Conservation (phyloP, 2,113 vertebrate species). For the Arothron firmamentum region DNA sequence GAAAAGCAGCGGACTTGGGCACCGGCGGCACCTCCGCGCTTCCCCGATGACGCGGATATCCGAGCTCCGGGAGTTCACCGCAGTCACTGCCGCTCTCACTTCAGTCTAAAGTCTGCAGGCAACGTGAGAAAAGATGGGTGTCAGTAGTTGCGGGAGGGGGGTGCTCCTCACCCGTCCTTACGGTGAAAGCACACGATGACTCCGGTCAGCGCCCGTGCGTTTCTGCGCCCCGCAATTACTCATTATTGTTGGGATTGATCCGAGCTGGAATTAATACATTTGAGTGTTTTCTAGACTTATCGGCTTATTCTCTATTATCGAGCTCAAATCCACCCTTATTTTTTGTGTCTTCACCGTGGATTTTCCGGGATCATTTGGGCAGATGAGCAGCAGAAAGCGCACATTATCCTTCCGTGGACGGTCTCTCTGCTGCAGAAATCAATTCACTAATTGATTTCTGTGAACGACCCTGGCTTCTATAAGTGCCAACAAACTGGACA, state of each 20-base stretch:
- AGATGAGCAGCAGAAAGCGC: constrained; percentile 31
- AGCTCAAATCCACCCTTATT: constrained; percentile 58
- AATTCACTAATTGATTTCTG: constrained; percentile 51
- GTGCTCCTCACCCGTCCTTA: not conserved
- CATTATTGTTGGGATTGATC: constrained; percentile 52
- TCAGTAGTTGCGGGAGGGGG: not conserved
- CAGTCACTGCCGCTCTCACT: constrained; percentile 15
- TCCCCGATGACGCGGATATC: not conserved
- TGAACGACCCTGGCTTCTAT: constrained; percentile 6
- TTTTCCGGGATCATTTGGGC: constrained; percentile 53
- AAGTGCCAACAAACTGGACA: constrained; percentile 20
- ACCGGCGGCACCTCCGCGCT: constrained; percentile 1
- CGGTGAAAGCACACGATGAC: constrained; percentile 9
- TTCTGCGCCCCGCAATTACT: constrained; percentile 36
- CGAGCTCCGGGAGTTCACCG: constrained; percentile 31
- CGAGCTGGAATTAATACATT: constrained; percentile 57
- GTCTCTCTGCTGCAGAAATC: constrained; percentile 26
- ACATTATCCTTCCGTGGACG: constrained; percentile 31
- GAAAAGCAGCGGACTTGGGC: not conserved
- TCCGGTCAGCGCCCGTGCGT: constrained; percentile 16
- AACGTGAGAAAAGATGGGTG: not conserved
- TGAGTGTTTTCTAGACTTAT: constrained; percentile 59
- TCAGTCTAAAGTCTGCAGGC: constrained; percentile 32
- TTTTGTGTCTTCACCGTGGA: constrained; percentile 50
- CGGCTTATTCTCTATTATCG: constrained; percentile 54